Evolutionary conservation across 2,797 vertebrate species (phyloP), one percentile per base, ranked within the genome.

Genomic region (Artibeus lituratus): DNA sequence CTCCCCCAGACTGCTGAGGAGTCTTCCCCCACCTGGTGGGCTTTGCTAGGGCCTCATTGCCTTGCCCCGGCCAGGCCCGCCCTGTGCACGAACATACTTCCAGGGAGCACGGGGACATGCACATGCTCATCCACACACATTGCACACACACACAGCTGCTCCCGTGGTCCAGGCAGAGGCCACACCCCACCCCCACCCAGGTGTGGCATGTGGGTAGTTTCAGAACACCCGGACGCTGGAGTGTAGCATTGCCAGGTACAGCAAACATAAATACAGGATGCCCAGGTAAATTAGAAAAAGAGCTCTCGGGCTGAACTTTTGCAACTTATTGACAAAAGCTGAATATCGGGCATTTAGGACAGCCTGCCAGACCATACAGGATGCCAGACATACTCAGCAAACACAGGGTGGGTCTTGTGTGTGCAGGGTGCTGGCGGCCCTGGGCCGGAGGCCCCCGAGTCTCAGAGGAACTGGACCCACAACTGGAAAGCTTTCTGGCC

Each of bases 41-140:
- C 21, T 85, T 94, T 80, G 67, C 47, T 51, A 39, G 57, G 26
- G 26, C 37, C 14, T 35, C 5, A 10, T 39, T 69, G 15, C 53
- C 4, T 5, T 1, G 67, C 32, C 22, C 22, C 12, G 5, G 49
- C 67, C 3, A 59, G 53, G 42, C 14, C 49, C 29, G 26, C 26
- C 12, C 16, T 18, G 21, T 29, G 14, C 10, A 29, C 10, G n/a
- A 24, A 44, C 7, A 35, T 3, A 35, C 10, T 55, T 32, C 37
- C 47, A 1, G 9, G 11, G 55, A 37, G 29, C 55, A 16, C 11
- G 44, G 62, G 37, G 9, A 16, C 32, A 39, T 10, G 1, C 11
- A 12, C n/a, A 51, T 10, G 12, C 35, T 37, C 32, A 51, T 0
- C 1, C 12, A 32, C 19, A 55, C 14, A n/a, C 1, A 12, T 12